Evolutionary conservation across 2,888 invertebrate genomes (phyloP).

Genomic region (Rotaria socialis): DNA sequence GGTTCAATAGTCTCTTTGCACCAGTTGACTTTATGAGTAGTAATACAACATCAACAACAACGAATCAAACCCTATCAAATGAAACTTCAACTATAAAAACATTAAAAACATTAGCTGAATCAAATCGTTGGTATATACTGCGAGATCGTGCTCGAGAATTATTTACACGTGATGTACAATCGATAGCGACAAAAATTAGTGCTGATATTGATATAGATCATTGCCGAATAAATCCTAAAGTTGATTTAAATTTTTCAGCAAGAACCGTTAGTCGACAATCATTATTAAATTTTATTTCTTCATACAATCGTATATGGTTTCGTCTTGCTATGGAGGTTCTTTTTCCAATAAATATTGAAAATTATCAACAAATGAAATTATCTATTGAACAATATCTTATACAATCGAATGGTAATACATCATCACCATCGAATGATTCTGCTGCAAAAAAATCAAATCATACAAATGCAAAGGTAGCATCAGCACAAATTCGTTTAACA

Average conservation of each 20-base stretch:
- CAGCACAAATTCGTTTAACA: slow-evolving; percentile 28
- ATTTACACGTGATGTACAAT: neutral
- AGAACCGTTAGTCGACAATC: slow-evolving; percentile 24
- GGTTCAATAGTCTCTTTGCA: neutral
- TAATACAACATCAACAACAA: neutral
- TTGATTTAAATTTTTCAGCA: slow-evolving; percentile 23
- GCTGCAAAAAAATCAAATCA: neutral
- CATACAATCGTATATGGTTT: slow-evolving; percentile 27
- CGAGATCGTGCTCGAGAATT: slow-evolving; percentile 20
- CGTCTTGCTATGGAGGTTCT: slow-evolving; percentile 1
- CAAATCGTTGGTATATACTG: slow-evolving; percentile 15
- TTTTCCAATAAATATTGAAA: slow-evolving; percentile 13
- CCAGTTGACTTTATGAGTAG: slow-evolving; percentile 1
- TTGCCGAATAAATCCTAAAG: slow-evolving; percentile 23
- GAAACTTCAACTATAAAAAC: neutral
- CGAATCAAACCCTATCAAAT: neutral
- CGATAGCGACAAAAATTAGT: slow-evolving; percentile 25
- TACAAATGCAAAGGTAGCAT: neutral
- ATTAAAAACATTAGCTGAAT: neutral
- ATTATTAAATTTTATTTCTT: slow-evolving; percentile 34
- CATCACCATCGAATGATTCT: neutral
- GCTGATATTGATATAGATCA: slow-evolving; percentile 20
- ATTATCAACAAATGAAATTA: slow-evolving; percentile 22
- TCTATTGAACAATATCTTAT: slow-evolving; percentile 37
- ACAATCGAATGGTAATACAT: neutral